Evolutionary conservation across 2,113 vertebrate species (phyloP).

Genomic region (Notothenia coriiceps): DNA sequence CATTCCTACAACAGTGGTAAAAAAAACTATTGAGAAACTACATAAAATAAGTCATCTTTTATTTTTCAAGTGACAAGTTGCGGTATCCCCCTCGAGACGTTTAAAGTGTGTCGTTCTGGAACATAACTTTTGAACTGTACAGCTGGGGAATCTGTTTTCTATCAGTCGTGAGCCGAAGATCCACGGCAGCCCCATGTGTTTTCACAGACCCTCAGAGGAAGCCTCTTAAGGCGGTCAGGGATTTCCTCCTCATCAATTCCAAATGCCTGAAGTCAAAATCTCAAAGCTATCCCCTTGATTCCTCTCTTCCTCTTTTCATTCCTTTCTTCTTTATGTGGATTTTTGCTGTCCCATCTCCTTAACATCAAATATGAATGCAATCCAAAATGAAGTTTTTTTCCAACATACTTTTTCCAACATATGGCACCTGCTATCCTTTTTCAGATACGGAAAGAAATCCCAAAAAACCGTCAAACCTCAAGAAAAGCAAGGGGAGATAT

Average conservation of each 20-base stretch:
- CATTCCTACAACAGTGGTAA: neutral
- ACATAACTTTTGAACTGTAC: constrained; percentile 21
- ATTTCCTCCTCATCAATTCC: constrained; percentile 73
- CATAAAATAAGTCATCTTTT: constrained; percentile 16
- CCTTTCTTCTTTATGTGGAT: constrained; percentile 33
- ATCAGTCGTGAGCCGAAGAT: constrained; percentile 51
- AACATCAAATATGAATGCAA: constrained; percentile 20
- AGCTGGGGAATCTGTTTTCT: constrained; percentile 59
- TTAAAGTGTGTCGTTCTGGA: neutral
- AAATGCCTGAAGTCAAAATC: constrained; percentile 41
- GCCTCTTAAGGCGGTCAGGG: constrained; percentile 60
- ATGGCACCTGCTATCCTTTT: neutral
- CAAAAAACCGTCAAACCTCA: neutral
- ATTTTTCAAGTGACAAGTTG: constrained; percentile 22
- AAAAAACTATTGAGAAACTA: constrained; percentile 1
- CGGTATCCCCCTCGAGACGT: neutral
- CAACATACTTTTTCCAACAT: neutral
- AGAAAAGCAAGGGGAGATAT: constrained; percentile 1
- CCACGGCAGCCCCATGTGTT: constrained; percentile 48
- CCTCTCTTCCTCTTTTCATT: constrained; percentile 36
- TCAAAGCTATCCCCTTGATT: constrained; percentile 51
- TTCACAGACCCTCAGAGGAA: constrained; percentile 56
- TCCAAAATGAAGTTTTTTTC: neutral
- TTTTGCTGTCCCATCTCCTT: constrained; percentile 31
- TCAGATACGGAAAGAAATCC: neutral